Evolutionary conservation across 2,797 vertebrate species (phyloP).

Genomic region (Glyptemys insculpta): DNA sequence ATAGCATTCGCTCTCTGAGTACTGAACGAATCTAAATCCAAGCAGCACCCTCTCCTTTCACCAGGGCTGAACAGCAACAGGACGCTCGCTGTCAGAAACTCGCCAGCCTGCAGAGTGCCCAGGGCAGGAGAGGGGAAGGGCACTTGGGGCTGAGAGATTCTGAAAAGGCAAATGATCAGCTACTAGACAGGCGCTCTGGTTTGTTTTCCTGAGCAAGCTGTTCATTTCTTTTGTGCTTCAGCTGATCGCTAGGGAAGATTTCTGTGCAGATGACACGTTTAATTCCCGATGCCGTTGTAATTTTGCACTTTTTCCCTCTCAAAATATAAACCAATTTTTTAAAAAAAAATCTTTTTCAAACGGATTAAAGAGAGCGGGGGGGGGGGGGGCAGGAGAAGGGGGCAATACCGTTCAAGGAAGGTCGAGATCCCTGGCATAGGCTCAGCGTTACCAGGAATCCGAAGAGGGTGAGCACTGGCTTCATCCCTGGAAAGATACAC

Average conservation of each 20-base stretch:
- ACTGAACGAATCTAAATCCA: too few species aligned
- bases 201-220: background rate
- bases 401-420: conserved; percentile 4
- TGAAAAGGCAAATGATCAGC: too few species aligned
- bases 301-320: background rate
- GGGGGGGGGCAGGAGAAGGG: background rate
- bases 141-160: background rate
- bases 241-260: too few species aligned
- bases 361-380: background rate
- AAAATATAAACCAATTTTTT: background rate
- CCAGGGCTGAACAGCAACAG: background rate
- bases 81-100: background rate
- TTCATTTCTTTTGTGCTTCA: background rate
- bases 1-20: too few species aligned
- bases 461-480: conserved; percentile 19
- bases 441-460: conserved; percentile 39
- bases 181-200: too few species aligned
- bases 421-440: background rate
- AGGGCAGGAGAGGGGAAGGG: background rate
- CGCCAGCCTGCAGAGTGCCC: background rate
- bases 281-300: background rate
- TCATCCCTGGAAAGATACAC: conserved; percentile 65
- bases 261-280: background rate
- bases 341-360: background rate
- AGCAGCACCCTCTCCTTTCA: background rate